These are phyloP conservation scores for Ascaphus truei DNA, from an alignment of 2,113 vertebrate genomes.

Conservation along the genomic window DNA sequence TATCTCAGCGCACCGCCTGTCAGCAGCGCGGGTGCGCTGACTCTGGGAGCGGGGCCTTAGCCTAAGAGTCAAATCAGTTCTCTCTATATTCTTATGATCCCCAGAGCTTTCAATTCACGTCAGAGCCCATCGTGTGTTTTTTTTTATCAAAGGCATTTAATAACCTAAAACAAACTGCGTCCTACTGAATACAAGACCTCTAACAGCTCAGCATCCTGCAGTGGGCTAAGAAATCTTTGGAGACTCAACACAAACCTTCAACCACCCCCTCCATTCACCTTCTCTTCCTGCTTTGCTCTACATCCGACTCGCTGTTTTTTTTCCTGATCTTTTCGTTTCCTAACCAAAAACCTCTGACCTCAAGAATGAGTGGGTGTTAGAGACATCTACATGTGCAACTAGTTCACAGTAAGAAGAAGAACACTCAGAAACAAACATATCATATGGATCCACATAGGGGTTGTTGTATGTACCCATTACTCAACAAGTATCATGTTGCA, in stretches of 20 bases:
- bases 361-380: not conserved
- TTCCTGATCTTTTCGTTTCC: conserved; percentile 26
- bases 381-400: not conserved
- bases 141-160: conserved; percentile 41
- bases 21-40: no score
- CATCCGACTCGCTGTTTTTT: conserved; percentile 16
- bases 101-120: conserved; percentile 10
- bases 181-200: not conserved
- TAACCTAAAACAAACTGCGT: conserved; percentile 47
- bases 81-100: conserved; percentile 33
- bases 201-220: not conserved
- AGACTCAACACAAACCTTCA: conserved; percentile 40
- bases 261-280: conserved; percentile 45
- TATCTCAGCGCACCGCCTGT: no score
- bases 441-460: not conserved
- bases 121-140: conserved; percentile 12
- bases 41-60: no score
- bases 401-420: conserved; percentile 7
- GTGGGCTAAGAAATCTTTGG: not conserved
- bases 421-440: not conserved
- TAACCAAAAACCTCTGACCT: not conserved
- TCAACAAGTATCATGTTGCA: not conserved
- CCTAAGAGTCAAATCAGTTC: conserved; percentile 6
- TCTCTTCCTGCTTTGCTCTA: not conserved
- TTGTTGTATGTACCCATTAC: not conserved